phyloP scores from a whole-genome alignment of 2,113 vertebrate species.

The Oreochromis spilurus region DNA sequence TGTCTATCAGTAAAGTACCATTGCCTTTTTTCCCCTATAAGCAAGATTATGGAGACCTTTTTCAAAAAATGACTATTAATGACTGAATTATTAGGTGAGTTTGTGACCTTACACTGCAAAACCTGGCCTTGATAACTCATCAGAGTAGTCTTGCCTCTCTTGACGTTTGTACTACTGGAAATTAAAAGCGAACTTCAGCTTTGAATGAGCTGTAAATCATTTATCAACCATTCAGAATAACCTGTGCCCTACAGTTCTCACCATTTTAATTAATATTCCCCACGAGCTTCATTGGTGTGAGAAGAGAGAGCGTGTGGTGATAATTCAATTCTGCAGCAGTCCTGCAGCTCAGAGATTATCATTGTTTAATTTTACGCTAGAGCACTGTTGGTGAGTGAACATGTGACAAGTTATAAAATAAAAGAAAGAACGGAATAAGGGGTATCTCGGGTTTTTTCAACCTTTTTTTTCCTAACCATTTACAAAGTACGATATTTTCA shows the following conservation, averaged over 20 bases:
- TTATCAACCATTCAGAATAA: background rate
- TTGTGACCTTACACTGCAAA: background rate
- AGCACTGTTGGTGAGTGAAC: background rate
- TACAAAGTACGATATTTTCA: background rate
- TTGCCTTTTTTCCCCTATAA: background rate
- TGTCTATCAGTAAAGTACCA: background rate
- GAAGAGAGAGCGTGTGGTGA: background rate
- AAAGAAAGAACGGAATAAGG: background rate
- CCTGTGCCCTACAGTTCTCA: background rate
- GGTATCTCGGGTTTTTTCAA: background rate
- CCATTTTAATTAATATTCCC: background rate
- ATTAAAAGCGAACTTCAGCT: constrained; percentile 7
- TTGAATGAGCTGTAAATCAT: background rate
- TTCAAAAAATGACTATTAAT: background rate
- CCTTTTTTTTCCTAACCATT: background rate
- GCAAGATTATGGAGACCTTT: background rate
- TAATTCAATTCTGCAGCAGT: background rate
- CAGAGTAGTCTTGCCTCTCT: background rate
- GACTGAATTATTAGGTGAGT: background rate
- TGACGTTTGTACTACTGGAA: background rate
- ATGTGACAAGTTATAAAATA: background rate
- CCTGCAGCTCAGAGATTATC: background rate
- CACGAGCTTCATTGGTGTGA: background rate
- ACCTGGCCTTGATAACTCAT: background rate
- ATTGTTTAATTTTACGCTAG: background rate